Conservation (phyloP, 2,888 invertebrate genomes). For the Polia nebulosa region DNA sequence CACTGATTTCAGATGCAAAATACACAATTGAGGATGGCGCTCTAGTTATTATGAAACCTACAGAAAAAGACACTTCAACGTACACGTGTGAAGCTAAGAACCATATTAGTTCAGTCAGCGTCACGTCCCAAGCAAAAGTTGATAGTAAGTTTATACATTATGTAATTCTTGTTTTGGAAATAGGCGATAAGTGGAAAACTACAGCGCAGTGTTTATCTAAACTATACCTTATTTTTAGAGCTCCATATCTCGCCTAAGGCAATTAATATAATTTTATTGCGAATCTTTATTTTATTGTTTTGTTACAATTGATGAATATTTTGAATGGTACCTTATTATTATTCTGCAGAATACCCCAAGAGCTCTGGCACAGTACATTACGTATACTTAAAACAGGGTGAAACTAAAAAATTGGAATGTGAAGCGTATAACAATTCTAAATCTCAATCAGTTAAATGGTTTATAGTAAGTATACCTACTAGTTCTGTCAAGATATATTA, state of each 20-base stretch:
- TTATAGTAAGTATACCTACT: constrained; percentile 48
- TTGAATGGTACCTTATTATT: background rate
- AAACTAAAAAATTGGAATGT: constrained; percentile 46
- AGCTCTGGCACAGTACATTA: constrained; percentile 35
- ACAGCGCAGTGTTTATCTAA: too few relatives aligned
- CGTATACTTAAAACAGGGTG: constrained; percentile 38
- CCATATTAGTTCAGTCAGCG: constrained; percentile 17
- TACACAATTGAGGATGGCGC: constrained; percentile 47
- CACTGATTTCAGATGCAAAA: constrained; percentile 47
- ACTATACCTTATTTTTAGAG: background rate
- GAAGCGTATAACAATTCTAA: constrained; percentile 24
- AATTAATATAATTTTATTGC: background rate
- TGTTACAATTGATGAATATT: background rate
- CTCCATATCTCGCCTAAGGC: background rate
- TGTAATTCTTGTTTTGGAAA: too few relatives aligned
- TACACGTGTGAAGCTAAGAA: constrained; percentile 59
- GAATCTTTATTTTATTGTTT: too few relatives aligned
- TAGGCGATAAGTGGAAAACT: too few relatives aligned
- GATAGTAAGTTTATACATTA: constrained; percentile 48
- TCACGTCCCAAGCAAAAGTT: constrained; percentile 23
- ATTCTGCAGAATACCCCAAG: constrained; percentile 35
- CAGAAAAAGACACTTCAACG: constrained; percentile 26
- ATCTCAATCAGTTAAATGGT: constrained; percentile 54
- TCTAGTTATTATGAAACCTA: constrained; percentile 52
- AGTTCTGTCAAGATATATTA: background rate